These are phyloP conservation scores for Pilophorus perplexus DNA, from an alignment of 2,888 invertebrate species.

Conservation along the genomic window DNA sequence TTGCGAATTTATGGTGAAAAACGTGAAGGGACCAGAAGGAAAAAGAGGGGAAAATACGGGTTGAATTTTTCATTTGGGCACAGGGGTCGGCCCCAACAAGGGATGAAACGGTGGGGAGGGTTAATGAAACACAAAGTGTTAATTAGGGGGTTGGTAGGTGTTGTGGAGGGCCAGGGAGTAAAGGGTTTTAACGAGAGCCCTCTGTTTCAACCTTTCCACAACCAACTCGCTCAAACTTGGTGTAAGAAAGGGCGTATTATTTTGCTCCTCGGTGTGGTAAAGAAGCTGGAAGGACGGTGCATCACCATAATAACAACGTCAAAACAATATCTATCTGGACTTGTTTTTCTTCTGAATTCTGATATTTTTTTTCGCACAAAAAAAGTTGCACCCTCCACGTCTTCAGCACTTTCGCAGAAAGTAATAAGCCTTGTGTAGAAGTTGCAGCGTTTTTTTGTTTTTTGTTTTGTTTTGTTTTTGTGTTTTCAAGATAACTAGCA, in stretches of 20 bases:
- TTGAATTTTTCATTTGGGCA: constrained; percentile 37
- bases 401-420: no score
- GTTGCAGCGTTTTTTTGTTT: no score
- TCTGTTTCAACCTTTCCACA: constrained; percentile 15
- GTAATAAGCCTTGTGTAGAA: no score
- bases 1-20: constrained; percentile 15
- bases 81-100: constrained; percentile 19
- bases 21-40: neutral
- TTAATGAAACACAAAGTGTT: constrained; percentile 41
- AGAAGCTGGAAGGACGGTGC: no score
- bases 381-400: no score
- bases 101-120: constrained; percentile 33
- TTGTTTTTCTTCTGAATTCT: no score
- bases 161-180: constrained; percentile 25
- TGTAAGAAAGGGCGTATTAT: neutral
- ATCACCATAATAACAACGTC: no score
- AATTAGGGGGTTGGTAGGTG: constrained; percentile 35
- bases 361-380: no score
- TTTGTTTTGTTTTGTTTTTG: no score
- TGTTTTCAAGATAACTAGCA: no score
- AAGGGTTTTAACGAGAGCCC: constrained; percentile 25
- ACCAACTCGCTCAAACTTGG: constrained; percentile 3
- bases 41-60: neutral
- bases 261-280: no score
- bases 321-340: no score